phyloP scores from a whole-genome alignment of 2,888 invertebrate species.

The Lepetodrilus schrolli region DNA sequence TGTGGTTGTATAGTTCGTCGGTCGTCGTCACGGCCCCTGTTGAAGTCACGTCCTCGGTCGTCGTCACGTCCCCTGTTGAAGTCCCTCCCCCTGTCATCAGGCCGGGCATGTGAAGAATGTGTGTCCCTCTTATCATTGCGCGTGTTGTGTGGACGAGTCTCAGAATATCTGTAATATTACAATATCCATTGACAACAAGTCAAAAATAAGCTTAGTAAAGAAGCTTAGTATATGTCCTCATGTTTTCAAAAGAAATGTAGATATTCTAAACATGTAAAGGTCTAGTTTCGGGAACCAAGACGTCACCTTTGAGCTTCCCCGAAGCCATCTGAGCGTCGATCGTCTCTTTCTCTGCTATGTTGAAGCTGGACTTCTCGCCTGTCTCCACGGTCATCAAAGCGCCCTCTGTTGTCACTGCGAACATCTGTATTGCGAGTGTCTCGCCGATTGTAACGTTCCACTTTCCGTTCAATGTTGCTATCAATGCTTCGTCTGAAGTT shows the following conservation, averaged over 20 bases:
- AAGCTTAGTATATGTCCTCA: no score
- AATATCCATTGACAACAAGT: no score
- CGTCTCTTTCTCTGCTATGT: not conserved
- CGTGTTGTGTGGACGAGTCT: not conserved
- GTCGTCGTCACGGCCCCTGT: not conserved
- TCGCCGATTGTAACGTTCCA: constrained; percentile 54
- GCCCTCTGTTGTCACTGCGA: not conserved
- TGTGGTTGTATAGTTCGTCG: constrained; percentile 5
- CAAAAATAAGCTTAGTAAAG: no score
- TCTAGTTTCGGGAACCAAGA: not conserved
- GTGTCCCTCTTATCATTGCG: constrained; percentile 43
- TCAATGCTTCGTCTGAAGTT: constrained; percentile 19
- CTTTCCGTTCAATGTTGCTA: constrained; percentile 43
- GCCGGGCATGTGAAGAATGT: constrained; percentile 35
- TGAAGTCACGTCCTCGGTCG: constrained; percentile 19
- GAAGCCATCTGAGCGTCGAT: not conserved
- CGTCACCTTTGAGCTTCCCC: constrained; percentile 13
- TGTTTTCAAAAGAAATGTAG: no score
- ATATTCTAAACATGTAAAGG: no score
- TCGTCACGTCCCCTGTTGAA: constrained; percentile 40
- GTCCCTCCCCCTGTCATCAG: constrained; percentile 34
- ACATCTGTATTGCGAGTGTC: constrained; percentile 30
- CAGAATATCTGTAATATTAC: constrained; percentile 23
- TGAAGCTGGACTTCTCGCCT: not conserved
- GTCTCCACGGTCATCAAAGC: not conserved